Conservation (phyloP, 1,140 invertebrate species). For the Plodia interpunctella region DNA sequence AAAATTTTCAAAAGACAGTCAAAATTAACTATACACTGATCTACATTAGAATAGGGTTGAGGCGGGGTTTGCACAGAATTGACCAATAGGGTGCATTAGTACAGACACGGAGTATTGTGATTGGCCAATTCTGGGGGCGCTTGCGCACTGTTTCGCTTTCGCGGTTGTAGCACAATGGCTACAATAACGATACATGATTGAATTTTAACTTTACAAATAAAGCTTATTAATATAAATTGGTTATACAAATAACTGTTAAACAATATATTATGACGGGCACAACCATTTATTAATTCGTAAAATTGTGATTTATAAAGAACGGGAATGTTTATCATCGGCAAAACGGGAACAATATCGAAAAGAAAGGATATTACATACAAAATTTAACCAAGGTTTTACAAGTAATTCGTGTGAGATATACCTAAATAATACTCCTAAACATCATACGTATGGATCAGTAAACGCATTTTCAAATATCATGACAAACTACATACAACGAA, state of each 20-base stretch:
- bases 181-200: neutral
- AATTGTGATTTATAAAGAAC: neutral
- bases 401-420: too few species aligned
- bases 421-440: too few species aligned
- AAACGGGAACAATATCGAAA: too few species aligned
- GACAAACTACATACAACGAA: neutral
- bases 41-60: slow-evolving; percentile 10
- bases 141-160: too few species aligned
- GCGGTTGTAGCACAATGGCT: too few species aligned
- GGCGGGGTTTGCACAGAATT: neutral
- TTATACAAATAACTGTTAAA: slow-evolving; percentile 2
- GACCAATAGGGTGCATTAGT: neutral
- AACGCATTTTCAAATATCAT: neutral
- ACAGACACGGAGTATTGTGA: too few species aligned
- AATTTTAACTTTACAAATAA: neutral
- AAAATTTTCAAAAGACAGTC: slow-evolving; percentile 15
- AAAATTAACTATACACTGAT: slow-evolving; percentile 16
- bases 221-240: neutral
- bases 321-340: neutral
- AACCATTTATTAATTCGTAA: slow-evolving; percentile 4
- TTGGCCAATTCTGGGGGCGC: too few species aligned
- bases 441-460: too few species aligned
- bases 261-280: neutral
- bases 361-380: too few species aligned
- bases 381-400: too few species aligned